A percentile compares a stretch with the other conserved stretches of the same genome.
Conservation (phyloP, 2,888 invertebrate genomes). For the Papilio gigon region DNA sequence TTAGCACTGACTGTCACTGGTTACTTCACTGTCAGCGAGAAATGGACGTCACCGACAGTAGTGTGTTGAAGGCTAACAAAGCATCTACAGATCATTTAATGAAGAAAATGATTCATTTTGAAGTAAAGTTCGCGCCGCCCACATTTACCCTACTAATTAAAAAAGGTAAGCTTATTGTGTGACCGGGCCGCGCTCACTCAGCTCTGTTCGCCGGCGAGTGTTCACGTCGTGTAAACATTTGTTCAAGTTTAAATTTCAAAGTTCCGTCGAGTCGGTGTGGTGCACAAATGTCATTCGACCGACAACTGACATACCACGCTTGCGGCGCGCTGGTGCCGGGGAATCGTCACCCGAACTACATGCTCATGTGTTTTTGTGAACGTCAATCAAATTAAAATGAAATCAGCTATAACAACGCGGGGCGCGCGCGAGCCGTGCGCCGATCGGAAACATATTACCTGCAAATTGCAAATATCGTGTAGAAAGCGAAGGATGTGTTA, state of each 20-base stretch:
- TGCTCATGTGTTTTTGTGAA: conserved; percentile 18
- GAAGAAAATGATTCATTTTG: no score
- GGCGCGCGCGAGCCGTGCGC: conserved; percentile 7
- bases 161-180: no score
- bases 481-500: conserved; percentile 34
- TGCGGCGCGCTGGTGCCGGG: conserved; percentile 11
- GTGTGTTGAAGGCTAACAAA: no score
- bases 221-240: neutral
- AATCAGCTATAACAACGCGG: conserved; percentile 24
- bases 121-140: no score
- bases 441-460: conserved; percentile 35
- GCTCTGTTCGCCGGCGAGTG: no score
- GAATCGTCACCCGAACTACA: conserved; percentile 16
- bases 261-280: neutral
- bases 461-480: conserved; percentile 36
- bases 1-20: neutral
- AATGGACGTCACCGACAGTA: neutral
- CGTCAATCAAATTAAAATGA: conserved; percentile 28
- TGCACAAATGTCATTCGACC: conserved; percentile 7
- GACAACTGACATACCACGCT: neutral
- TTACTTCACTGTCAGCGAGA: neutral
- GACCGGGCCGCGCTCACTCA: no score
- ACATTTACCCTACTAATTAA: no score
- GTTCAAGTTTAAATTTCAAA: neutral
- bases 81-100: no score